Conservation (phyloP, 2,888 invertebrate genomes). For the Macrosiphum euphorbiae region DNA sequence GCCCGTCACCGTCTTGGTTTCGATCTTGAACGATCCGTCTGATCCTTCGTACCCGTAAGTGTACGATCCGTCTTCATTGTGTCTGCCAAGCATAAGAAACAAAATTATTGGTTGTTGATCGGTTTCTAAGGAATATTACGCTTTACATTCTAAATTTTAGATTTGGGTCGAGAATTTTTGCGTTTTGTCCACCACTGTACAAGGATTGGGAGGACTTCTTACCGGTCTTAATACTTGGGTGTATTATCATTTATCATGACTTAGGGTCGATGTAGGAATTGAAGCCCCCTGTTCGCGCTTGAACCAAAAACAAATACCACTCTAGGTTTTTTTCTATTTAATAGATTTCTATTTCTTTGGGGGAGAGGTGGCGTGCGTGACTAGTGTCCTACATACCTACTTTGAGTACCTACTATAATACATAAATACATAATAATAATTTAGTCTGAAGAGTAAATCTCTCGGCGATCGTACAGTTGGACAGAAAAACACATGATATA, state of each 20-base stretch:
- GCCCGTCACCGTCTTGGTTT: conserved; percentile 84
- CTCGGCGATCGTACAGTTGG: neutral
- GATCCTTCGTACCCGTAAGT: conserved; percentile 92
- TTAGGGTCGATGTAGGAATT: neutral
- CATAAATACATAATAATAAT: neutral
- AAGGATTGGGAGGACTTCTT: neutral
- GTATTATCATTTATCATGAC: neutral
- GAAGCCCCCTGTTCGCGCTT: neutral
- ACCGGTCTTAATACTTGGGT: neutral
- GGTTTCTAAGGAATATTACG: neutral
- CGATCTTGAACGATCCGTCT: conserved; percentile 91
- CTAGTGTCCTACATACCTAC: too few species aligned
- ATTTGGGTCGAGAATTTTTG: neutral
- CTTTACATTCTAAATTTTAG: neutral
- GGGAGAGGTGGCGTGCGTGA: too few species aligned
- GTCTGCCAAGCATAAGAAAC: conserved; percentile 72
- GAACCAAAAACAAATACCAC: neutral
- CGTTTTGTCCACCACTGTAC: neutral
- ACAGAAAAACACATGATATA: neutral
- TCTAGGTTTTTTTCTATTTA: too few species aligned
- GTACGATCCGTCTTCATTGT: conserved; percentile 91
- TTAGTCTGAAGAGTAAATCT: neutral
- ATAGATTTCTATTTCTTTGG: too few species aligned
- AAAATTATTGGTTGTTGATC: neutral
- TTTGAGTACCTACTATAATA: neutral